Evolutionary conservation across 2,888 invertebrate species (phyloP).

Genomic region (Melangyna quadrimaculata): DNA sequence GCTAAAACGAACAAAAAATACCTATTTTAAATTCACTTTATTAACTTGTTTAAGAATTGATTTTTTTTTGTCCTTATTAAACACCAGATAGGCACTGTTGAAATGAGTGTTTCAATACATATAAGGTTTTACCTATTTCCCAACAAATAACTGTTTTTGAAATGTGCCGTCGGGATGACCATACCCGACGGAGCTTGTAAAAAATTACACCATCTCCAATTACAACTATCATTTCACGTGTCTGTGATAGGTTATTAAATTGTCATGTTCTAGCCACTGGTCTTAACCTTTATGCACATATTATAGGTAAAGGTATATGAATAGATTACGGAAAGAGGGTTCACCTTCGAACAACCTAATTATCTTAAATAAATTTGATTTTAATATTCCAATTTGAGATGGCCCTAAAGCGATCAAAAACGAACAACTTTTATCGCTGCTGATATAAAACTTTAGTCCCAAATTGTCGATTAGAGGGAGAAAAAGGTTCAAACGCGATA

Average conservation of each 20-base stretch:
- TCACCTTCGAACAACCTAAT: conserved; percentile 30
- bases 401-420: conserved; percentile 30
- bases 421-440: conserved; percentile 27
- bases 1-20: no score
- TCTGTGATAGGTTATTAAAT: conserved; percentile 32
- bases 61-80: no score
- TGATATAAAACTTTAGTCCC: conserved; percentile 20
- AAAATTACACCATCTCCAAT: conserved; percentile 2
- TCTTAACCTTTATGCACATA: conserved; percentile 21
- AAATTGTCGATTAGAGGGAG: conserved; percentile 31
- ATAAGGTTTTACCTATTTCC: no score
- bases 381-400: conserved; percentile 53
- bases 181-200: conserved; percentile 3
- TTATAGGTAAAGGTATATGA: not conserved
- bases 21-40: no score
- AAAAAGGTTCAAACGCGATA: not conserved
- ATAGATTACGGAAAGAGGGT: conserved; percentile 8
- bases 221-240: not conserved
- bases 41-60: no score
- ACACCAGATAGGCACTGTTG: no score
- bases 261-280: conserved; percentile 70
- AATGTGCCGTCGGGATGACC: conserved; percentile 19
- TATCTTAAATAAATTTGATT: conserved; percentile 53
- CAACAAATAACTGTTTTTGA: not conserved
- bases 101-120: no score